Conservation (phyloP, 2,797 vertebrate species). For the Manis javanica region DNA sequence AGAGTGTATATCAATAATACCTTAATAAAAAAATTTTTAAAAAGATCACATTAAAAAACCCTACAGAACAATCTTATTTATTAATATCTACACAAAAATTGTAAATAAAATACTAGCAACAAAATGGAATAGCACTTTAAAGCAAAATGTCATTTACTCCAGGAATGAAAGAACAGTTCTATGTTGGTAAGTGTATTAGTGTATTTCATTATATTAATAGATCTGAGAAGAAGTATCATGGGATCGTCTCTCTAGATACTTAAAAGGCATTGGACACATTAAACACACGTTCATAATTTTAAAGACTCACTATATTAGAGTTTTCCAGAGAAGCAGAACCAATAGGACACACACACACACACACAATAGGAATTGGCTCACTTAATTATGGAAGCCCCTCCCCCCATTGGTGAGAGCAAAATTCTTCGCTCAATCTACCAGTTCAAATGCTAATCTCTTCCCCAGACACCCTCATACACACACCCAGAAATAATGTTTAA, state of each 20-base stretch:
- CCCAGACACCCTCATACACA: background rate
- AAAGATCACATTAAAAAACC: background rate
- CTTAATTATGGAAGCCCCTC: background rate
- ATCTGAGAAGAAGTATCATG: background rate
- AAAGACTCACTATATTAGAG: background rate
- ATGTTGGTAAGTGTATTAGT: slow-evolving; percentile 22
- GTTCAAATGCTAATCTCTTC: background rate
- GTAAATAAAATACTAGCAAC: slow-evolving; percentile 22
- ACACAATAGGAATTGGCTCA: background rate
- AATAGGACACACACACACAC: too few species aligned
- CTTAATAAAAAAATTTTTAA: too few species aligned
- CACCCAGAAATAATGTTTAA: background rate
- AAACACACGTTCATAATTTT: background rate
- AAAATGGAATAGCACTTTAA: background rate
- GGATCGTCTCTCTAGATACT: background rate
- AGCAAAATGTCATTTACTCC: slow-evolving; percentile 30
- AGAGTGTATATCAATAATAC: too few species aligned
- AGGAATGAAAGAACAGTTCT: slow-evolving; percentile 16
- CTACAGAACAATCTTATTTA: background rate
- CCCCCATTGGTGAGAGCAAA: background rate
- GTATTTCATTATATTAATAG: background rate
- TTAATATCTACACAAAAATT: background rate
- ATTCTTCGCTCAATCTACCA: background rate
- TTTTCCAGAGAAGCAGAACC: background rate
- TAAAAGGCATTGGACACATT: background rate